Evolutionary conservation across 1,140 invertebrate genomes (phyloP), one percentile per base, ranked within the genome.

Genomic region (Papilio polytes): DNA sequence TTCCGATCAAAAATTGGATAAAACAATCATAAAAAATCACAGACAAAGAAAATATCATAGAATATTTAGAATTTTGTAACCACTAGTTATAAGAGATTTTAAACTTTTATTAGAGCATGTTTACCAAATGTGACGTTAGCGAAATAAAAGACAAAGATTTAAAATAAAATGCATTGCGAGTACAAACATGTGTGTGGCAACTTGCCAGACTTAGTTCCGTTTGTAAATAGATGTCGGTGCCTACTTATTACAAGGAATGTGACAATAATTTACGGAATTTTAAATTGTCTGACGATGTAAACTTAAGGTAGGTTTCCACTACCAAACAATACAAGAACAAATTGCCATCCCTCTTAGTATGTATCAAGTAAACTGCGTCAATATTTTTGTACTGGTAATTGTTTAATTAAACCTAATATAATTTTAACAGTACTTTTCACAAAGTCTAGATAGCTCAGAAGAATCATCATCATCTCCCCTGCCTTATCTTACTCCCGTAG

Each of bases 161-260:
- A 70, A 70, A 70, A 31, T 70, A 36, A 70, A 70, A 70, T 70
- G 26, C 22, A 36, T 70, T 70, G 26, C 26, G 22, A 70, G 63
- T 26, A 70, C 63, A 70, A 31, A 31, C 26, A 66, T 31, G 12
- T 70, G 63, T 70, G 15, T 70, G 26, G 26, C 63, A 70, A 13
- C 22, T 70, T 70, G 63, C 63, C 63, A 70, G 26, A 31, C 26
- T 31, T 70, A 31, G 63, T 36, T 70, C 26, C 26, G 26, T 70
- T 70, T 70, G 63, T 70, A 70, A 70, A 70, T 70, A 70, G 63
- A 36, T 36, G 12, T 31, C 63, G 63, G 12, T 70, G 22, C 63
- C 6, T 31, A 31, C 63, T 70, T 70, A 70, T 7, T 31, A 70
- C 13, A 70, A 31, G 6, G 63, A 70, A 70, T 70, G 63, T 70